Evolutionary conservation across 2,113 vertebrate genomes (phyloP).

Genomic region (Grammomys surdaster): DNA sequence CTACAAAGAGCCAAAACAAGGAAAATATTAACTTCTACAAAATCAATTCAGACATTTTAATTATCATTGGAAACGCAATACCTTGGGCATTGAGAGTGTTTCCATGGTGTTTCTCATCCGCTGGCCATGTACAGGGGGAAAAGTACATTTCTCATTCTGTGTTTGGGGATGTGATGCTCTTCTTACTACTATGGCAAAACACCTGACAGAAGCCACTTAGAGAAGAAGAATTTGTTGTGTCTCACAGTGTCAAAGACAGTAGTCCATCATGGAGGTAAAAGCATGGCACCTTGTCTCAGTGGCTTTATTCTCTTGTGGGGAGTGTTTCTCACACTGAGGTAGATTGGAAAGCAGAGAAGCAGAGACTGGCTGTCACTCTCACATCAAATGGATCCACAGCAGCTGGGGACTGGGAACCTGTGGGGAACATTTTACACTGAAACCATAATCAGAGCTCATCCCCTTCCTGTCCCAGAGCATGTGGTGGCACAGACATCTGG

Average conservation of each 20-base stretch:
- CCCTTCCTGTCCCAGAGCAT: neutral
- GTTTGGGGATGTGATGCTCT: neutral
- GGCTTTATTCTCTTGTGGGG: neutral
- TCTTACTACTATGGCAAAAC: no score
- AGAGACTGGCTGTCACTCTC: neutral
- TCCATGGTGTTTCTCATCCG: neutral
- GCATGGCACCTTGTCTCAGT: neutral
- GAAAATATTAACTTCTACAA: neutral
- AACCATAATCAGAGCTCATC: neutral
- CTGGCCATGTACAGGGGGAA: neutral
- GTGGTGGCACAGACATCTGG: neutral
- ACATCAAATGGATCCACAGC: neutral
- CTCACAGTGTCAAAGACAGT: no score
- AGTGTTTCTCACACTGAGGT: no score
- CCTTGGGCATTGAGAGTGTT: neutral
- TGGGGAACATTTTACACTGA: neutral
- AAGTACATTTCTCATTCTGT: neutral
- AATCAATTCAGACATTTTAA: neutral
- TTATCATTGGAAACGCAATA: neutral
- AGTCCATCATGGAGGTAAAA: neutral
- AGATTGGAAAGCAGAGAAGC: neutral
- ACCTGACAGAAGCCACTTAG: neutral
- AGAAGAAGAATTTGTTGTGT: neutral
- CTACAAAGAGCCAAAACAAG: slow-evolving; percentile 38
- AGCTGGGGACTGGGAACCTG: neutral